Evolutionary conservation across 2,113 vertebrate genomes (phyloP), one percentile per base, ranked within the genome.

Genomic region (Peucedramus taeniatus): DNA sequence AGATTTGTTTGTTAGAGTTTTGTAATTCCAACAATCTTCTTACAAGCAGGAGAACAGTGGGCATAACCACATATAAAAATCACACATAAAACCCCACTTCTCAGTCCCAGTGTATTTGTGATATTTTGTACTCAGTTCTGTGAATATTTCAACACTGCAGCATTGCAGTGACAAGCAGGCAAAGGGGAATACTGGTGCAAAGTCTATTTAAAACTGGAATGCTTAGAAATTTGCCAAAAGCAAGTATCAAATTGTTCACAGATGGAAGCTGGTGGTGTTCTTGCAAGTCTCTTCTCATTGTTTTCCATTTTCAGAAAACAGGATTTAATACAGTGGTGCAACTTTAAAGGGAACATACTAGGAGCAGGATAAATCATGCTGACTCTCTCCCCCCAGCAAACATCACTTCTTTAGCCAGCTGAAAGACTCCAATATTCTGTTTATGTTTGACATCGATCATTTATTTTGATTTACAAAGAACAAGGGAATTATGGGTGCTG

Each of bases 221-320:
- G 57, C 72, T 95, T 87, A 94, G 65, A 95, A 87, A 94, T 68
- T 89, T 92, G 94, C 93, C 28, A 16, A 93, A 87, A 96, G 93
- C 91, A 82, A 95, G 39, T 71, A 87, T 82, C 53, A 94, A 92
- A 96, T 96, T 95, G 81, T 82, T 96, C 83, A 51, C 94, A 96
- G 94, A 96, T 96, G 95, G 95, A 89, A 95, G 57, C 49, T 91
- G 45, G 47, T 89, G 72, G 83, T 89, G 77, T 84, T 94, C 95
- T 75, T 94, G 80, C 74, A 89, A 95, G 57, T 78, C 81, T 91
- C 64, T 68, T 87, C 76, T 84, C 87, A 94, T 94, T 97, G 91
- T 95, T 89, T 91, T 93, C 56, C 68, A 16, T 81, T 96, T 89
- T 83, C 64, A 79, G 83, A 95, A 89, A 97, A 71, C 30, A 82